A percentile compares a stretch with the other conserved stretches of the same genome.
Evolutionary conservation across 2,797 vertebrate species (phyloP).

Genomic region (Psittacula derbiana): DNA sequence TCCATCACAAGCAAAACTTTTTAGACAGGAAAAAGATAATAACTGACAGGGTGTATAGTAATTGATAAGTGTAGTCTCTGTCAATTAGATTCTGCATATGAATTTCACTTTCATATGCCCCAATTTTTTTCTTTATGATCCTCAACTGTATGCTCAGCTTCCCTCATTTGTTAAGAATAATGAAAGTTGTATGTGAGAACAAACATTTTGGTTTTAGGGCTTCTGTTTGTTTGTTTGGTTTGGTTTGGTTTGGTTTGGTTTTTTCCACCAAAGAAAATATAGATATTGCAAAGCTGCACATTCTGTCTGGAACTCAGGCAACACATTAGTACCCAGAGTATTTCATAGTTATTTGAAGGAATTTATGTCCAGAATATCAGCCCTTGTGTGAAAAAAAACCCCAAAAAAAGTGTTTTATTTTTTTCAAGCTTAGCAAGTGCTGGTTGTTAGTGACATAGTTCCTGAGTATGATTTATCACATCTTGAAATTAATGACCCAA

Average conservation of each 20-base stretch:
- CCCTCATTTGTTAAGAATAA: background rate
- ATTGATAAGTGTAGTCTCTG: background rate
- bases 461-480: constrained; percentile 48
- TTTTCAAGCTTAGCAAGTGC: background rate
- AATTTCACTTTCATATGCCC: background rate
- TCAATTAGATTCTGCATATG: background rate
- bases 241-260: background rate
- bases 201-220: background rate
- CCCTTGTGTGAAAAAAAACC: background rate
- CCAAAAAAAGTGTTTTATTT: background rate
- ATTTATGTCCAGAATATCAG: background rate
- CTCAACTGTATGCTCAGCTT: background rate
- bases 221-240: background rate
- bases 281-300: background rate
- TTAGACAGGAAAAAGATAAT: background rate
- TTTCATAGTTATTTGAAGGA: constrained; percentile 7
- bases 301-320: background rate
- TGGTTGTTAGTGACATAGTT: constrained; percentile 25
- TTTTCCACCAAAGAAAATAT: background rate
- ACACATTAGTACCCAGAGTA: background rate
- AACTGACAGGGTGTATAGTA: background rate
- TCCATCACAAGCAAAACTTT: background rate
- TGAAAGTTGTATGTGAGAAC: background rate
- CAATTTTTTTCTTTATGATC: background rate
- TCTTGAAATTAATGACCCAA: constrained; percentile 60